A percentile compares a stretch with the other conserved stretches of the same genome.
Conservation (phyloP, 2,113 vertebrate genomes). For the Scytalopus superciliaris region DNA sequence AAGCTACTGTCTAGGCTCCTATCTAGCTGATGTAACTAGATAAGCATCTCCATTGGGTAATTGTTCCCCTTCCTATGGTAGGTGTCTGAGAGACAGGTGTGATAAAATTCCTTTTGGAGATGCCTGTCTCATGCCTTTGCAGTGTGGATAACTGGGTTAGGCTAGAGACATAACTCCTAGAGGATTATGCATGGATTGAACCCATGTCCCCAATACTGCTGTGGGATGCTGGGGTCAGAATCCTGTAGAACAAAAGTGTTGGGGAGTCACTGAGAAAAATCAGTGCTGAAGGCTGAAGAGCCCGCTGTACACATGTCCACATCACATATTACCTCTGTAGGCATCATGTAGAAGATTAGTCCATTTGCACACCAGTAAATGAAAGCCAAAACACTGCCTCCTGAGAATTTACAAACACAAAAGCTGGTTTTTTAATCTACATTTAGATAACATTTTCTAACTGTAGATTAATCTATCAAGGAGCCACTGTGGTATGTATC, state of each 20-base stretch:
- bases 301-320: fast-evolving
- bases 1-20: neutral
- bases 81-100: neutral
- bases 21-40: neutral
- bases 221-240: neutral
- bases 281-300: neutral
- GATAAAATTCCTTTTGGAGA: neutral
- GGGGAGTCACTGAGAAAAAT: neutral
- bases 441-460: neutral
- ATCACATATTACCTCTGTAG: neutral
- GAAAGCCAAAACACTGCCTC: neutral
- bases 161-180: neutral
- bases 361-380: neutral
- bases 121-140: neutral
- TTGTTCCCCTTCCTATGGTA: neutral
- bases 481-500: neutral
- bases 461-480: neutral
- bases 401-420: neutral
- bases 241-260: neutral
- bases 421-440: neutral
- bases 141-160: neutral
- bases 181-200: neutral
- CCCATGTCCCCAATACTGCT: neutral
- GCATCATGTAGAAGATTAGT: neutral
- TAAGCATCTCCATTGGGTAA: neutral